These are phyloP conservation scores for Phoeniculus purpureus DNA, from an alignment of 2,797 vertebrate genomes.

Conservation along the genomic window DNA sequence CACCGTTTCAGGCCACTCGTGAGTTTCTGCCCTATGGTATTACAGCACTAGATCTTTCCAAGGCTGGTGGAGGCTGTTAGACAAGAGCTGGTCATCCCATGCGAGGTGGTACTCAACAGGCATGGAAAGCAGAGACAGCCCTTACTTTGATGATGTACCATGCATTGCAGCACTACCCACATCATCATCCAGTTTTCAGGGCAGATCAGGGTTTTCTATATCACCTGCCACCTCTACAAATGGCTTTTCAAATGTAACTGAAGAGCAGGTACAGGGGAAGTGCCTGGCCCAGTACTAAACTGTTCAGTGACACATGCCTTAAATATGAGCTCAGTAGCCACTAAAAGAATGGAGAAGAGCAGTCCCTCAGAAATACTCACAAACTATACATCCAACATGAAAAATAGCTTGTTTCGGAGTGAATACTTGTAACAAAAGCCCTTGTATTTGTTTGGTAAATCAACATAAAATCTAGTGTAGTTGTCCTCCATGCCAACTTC, in stretches of 20 bases:
- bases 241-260: background rate
- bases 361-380: background rate
- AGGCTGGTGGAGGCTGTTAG: background rate
- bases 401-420: no score
- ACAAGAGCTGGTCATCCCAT: accelerated
- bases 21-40: background rate
- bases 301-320: background rate
- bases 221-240: background rate
- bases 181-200: accelerated
- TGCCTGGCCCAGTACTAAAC: accelerated
- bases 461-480: background rate
- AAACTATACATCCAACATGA: background rate
- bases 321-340: background rate
- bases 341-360: background rate
- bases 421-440: background rate
- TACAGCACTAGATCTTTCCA: background rate
- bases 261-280: background rate
- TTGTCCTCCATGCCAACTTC: background rate
- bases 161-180: background rate
- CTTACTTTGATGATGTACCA: background rate
- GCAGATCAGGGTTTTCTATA: background rate
- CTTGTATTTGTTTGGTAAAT: background rate
- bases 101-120: background rate
- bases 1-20: background rate
- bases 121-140: accelerated